Evolutionary conservation across 1,140 invertebrate species (phyloP), one percentile per base, ranked within the genome.

Genomic region (Piezodorus guildinii): DNA sequence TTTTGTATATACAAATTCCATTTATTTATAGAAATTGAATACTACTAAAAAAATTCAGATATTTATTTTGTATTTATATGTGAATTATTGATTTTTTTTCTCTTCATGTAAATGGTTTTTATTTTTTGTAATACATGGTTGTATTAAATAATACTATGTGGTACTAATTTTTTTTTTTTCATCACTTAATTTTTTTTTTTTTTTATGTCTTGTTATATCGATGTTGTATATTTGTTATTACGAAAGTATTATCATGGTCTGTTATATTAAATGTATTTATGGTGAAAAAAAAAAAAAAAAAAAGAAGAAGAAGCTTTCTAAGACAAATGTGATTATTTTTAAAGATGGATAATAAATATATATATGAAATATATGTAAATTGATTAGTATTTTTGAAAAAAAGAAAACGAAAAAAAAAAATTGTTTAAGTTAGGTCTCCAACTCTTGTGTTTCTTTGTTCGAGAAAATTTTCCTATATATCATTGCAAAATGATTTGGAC

Each of bases 1-100:
- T 27, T 58, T 58, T 58, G 23, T 27, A 34, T 58, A 27, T 58
- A 58, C 19, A 34, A 25, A n/a, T 58, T 58, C 30, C 54, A 27
- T 58, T 58, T 25, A 49, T 58, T 23, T 52, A 52, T 21, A 52
- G 27, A 34, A 21, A 21, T 34, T 58, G 4, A 58, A 27, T 23
- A 34, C 10, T 58, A 58, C 23, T n/a, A 27, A 58, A n/a, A n/a
- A n/a, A n/a, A 27, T 58, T 58, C 21, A 27, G 23, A 27, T 58
- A 34, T 58, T 58, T 25, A 58, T 58, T 58, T 58, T 58, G 30
- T 58, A 27, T 52, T 52, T 19, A 21, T 19, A 8, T 21, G 49
- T 52, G 49, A 5, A 21, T 52, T 52, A 52, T 21, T 25, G n/a
- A 58, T 27, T 58, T 58, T 21, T 58, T 25, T 25, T 15, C 21